These are phyloP conservation scores for Pimephales promelas DNA, from an alignment of 2,113 vertebrate species.

Conservation along the genomic window DNA sequence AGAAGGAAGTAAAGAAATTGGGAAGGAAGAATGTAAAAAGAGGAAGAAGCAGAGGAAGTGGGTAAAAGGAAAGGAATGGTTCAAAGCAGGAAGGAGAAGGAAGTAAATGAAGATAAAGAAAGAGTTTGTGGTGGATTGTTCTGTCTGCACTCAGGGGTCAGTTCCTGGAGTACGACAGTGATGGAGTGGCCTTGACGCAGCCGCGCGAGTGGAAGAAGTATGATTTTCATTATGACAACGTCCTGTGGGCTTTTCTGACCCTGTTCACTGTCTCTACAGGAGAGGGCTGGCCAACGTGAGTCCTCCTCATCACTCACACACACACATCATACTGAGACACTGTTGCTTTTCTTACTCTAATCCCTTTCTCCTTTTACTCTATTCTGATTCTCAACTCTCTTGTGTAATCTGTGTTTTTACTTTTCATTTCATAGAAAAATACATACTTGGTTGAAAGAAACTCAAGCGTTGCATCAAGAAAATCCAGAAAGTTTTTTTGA, in stretches of 20 bases:
- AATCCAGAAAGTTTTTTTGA: background rate
- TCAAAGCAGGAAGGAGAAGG: background rate
- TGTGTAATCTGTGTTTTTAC: background rate
- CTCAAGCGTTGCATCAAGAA: background rate
- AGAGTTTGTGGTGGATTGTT: background rate
- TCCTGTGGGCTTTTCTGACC: conserved; percentile 95
- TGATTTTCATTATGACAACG: conserved; percentile 96
- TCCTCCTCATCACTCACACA: conserved; percentile 52
- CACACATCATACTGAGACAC: background rate
- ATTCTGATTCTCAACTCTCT: background rate
- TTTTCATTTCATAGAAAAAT: background rate
- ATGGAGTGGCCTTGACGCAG: conserved; percentile 84
- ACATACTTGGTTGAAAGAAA: background rate
- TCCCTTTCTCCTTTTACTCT: background rate
- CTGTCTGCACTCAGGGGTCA: conserved; percentile 81
- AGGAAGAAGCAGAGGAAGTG: too few relatives aligned
- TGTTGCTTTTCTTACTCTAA: background rate
- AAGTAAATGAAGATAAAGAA: background rate
- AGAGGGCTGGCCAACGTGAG: conserved; percentile 97
- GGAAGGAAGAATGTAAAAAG: too few relatives aligned
- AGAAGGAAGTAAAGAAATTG: background rate
- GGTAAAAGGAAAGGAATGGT: too few relatives aligned
- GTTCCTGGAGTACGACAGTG: conserved; percentile 89
- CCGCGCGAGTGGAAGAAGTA: conserved; percentile 94
- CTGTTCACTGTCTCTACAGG: conserved; percentile 98